phyloP scores from a whole-genome alignment of 2,113 vertebrate genomes.

The Agapornis roseicollis region DNA sequence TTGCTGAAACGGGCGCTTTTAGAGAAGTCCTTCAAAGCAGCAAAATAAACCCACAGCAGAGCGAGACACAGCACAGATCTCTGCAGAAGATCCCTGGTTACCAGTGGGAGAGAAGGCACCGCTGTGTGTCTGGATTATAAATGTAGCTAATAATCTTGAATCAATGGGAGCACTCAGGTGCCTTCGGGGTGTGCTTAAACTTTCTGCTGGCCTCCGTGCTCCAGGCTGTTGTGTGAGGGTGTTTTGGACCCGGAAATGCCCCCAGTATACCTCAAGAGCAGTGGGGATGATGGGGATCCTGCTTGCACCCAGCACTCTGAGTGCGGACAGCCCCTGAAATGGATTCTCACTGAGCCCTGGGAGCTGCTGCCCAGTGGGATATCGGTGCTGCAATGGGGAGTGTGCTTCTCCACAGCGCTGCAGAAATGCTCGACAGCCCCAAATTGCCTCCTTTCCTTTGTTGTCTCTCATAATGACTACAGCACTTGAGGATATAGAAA shows the following conservation, averaged over 20 bases:
- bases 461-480: fast-evolving
- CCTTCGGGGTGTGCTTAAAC: neutral
- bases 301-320: neutral
- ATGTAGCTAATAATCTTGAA: neutral
- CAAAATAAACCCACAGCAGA: neutral
- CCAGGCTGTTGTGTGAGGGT: neutral
- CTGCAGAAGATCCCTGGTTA: neutral
- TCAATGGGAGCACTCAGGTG: fast-evolving
- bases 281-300: neutral
- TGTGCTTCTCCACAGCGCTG: neutral
- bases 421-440: neutral
- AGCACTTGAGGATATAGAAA: neutral
- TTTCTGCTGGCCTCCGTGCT: neutral
- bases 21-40: neutral
- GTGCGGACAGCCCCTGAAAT: neutral
- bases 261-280: fast-evolving
- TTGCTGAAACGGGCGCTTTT: neutral
- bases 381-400: neutral
- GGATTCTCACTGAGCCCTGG: neutral
- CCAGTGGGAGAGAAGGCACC: neutral
- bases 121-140: fast-evolving
- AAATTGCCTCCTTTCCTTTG: neutral
- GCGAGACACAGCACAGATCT: neutral
- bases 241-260: neutral
- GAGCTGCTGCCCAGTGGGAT: neutral